Base-by-base conservation (phyloP, 2,888 invertebrate species). In the Phyllotreta striolata region DNA sequence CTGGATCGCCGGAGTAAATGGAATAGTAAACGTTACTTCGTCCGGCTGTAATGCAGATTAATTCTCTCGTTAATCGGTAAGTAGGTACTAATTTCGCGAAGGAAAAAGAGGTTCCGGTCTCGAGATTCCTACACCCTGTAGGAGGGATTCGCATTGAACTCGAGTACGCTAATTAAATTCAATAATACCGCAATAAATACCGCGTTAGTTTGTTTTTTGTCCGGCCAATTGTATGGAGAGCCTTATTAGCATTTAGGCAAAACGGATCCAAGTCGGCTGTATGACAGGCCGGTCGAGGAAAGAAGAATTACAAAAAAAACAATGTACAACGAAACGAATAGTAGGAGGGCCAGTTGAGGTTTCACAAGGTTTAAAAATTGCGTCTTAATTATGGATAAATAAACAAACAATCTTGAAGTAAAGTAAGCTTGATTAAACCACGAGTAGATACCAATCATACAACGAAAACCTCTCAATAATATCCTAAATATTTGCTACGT, bases 1-100 rank as follows among this genome's bases (percentile, higher is more conserved):
- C 89, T 0, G 91, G 89, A 78, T 95, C 93, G 0, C 95, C 95
- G 1, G 93, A 92, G 71, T 91, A 89, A 71, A 95, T 93, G 64
- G 91, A 90, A 82, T 93, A 95, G 40, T 89, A 87, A 37, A 92
- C 85, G 44, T 87, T 84, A 62, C 86, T 86, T 67, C 89, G 87
- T 72, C 88, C 85, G 72, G 86, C 89, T 88, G 84, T 55, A 82
- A 83, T 64, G 73, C n/a, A n/a, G n/a, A n/a, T n/a, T n/a, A 71
- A 55, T 13, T n/a, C 9, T 2, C 9, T n/a, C n/a, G n/a, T n/a
- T n/a, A n/a, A 41, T n/a, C 10, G 5, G 9, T 41, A 47, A 47
- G 14, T n/a, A 10, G 12, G 54, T 54, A 9, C 12, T 10, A n/a
- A 54, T 24, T 24, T 24, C 24, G 24, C 1, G 24, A 24, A 24